Evolutionary conservation across 2,888 invertebrate genomes (phyloP), one percentile per base, ranked within the genome.

Genomic region (Therioaphis trifolii): DNA sequence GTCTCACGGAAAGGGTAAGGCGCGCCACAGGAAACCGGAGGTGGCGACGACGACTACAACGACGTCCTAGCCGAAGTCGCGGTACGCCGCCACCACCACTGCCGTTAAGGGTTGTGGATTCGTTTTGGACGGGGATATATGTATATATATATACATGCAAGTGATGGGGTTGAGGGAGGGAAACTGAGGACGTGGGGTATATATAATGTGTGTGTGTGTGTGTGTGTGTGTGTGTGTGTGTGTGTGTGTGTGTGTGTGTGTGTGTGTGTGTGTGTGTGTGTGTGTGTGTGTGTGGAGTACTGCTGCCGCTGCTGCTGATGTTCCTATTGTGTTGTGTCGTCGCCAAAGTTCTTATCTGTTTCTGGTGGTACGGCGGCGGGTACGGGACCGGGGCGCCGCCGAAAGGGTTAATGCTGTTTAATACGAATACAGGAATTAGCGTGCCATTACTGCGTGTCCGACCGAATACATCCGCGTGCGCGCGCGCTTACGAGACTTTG

Each of bases 341-440:
- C 71, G 80, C 80, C 79, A 79, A 79, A 80, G 71, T 80, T 80
- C 58, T 80, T 80, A 80, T 80, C 80, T 80, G 68, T 79, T 69
- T 58, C 43, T 40, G 55, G 27, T 35, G 35, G 4, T 35, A 35
- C 2, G 58, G 40, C n/a, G 52, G 77, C 3, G 3, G 68, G 35
- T 35, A 21, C 21, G 7, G 55, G 18, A n/a, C 27, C 43, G n/a
- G 61, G 21, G 29, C 55, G 55, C 52, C 46, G 15, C 66, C 63
- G 66, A 66, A 66, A 66, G 77, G 77, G 77, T 77, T 77, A 76
- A 66, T 18, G 21, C 46, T 15, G 21, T 24, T 79, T 52, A 52
- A 78, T 66, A 27, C 71, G 71, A 80, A 71, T 80, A 80, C 80
- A 58, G 71, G 71, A 80, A 80, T 69, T 80, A 80, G 71, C 58